These are phyloP conservation scores for Eupithecia dodoneata DNA, from an alignment of 2,888 invertebrate genomes.

Conservation along the genomic window DNA sequence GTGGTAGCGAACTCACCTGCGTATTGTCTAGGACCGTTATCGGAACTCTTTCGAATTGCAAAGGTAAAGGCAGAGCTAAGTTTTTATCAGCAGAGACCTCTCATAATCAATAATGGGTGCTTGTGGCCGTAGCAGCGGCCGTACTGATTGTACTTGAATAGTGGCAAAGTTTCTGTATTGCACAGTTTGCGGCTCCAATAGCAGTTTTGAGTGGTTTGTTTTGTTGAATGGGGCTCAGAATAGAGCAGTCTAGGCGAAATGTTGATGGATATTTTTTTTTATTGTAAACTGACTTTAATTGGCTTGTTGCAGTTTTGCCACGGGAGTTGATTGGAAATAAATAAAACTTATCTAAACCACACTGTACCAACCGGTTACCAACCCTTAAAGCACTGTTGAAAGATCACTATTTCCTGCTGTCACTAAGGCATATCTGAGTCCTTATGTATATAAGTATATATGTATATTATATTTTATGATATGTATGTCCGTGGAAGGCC, in stretches of 20 bases:
- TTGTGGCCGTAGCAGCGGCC: not conserved
- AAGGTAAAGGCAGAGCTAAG: conserved; percentile 50
- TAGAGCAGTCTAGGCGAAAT: not conserved
- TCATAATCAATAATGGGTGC: conserved; percentile 51
- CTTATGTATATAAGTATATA: no score
- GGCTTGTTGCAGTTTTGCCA: no score
- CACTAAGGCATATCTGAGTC: no score
- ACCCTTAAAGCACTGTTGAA: no score
- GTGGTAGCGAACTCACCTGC: not conserved
- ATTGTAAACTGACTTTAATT: not conserved
- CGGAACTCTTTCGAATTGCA: conserved; percentile 51
- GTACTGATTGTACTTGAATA: conserved; percentile 21
- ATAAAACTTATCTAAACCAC: not conserved
- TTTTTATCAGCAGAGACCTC: conserved; percentile 70
- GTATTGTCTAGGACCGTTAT: conserved; percentile 48
- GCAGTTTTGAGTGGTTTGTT: conserved; percentile 7
- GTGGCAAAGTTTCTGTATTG: conserved; percentile 31
- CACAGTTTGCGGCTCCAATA: conserved; percentile 7
- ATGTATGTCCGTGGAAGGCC: no score
- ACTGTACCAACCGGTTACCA: no score
- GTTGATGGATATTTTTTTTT: not conserved
- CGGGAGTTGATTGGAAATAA: not conserved
- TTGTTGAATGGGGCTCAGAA: conserved; percentile 15
- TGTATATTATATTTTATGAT: no score
- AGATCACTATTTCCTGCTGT: no score